Evolutionary conservation across 2,797 vertebrate genomes (phyloP).

Genomic region (Microcaecilia unicolor): DNA sequence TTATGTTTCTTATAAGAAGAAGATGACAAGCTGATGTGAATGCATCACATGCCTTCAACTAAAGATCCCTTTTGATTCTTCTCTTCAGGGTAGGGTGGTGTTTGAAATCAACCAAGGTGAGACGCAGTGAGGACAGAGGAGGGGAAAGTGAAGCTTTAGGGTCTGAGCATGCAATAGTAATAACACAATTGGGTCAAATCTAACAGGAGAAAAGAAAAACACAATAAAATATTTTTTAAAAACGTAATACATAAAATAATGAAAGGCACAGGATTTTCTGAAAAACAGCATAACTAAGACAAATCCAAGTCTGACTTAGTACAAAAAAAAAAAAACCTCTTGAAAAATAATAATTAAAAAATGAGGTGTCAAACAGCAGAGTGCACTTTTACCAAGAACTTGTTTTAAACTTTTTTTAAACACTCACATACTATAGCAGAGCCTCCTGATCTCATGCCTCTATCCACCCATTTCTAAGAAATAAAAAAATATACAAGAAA

Average conservation of each 20-base stretch:
- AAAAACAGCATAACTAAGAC: slow-evolving; percentile 90
- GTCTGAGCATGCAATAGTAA: slow-evolving; percentile 49
- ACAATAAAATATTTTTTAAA: slow-evolving; percentile 31
- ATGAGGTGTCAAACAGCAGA: slow-evolving; percentile 84
- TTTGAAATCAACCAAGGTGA: slow-evolving; percentile 41
- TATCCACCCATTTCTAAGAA: slow-evolving; percentile 54
- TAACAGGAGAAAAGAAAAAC: slow-evolving; percentile 18
- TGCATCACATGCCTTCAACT: too few relatives aligned
- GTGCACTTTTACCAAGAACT: slow-evolving; percentile 81
- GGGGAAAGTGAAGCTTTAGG: slow-evolving; percentile 36
- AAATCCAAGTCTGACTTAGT: slow-evolving; percentile 75
- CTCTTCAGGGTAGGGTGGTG: slow-evolving; percentile 47
- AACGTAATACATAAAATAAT: slow-evolving; percentile 74
- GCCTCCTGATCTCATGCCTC: slow-evolving; percentile 46
- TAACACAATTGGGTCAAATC: slow-evolving; percentile 11
- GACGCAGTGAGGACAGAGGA: slow-evolving; percentile 26
- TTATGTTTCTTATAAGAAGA: too few relatives aligned
- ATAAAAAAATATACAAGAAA: slow-evolving; percentile 29
- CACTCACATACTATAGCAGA: slow-evolving; percentile 57
- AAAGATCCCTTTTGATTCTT: too few relatives aligned
- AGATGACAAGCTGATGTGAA: too few relatives aligned
- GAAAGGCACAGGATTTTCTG: slow-evolving; percentile 99
- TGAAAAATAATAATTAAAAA: slow-evolving; percentile 50
- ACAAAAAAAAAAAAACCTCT: slow-evolving; percentile 55
- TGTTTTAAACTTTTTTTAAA: too few relatives aligned